Percentiles rank a stretch among this genome's conserved stretches.
These are phyloP conservation scores for Bettongia penicillata DNA, from an alignment of 2,113 vertebrate species.

Conservation along the genomic window DNA sequence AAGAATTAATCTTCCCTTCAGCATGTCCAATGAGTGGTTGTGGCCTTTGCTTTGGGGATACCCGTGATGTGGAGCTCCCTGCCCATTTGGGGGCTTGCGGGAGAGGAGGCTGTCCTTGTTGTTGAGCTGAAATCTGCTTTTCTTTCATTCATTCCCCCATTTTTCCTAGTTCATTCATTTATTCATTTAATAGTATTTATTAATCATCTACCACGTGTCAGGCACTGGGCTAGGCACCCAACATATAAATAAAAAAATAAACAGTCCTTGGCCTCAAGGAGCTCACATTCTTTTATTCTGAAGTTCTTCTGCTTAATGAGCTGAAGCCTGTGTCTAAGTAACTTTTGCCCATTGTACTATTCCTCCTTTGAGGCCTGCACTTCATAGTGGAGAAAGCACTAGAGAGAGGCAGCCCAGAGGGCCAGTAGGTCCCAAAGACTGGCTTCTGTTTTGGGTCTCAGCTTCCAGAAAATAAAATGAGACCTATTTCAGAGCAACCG, in stretches of 20 bases:
- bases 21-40: rapidly evolving
- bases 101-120: not conserved
- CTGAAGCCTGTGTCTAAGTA: not conserved
- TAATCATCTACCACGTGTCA: not conserved
- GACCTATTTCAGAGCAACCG: not conserved
- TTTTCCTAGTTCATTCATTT: not conserved
- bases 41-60: not conserved
- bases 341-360: not conserved
- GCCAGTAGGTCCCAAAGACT: rapidly evolving
- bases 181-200: not conserved
- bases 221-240: not conserved
- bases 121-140: not conserved
- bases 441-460: not conserved
- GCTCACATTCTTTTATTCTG: not conserved
- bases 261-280: not conserved
- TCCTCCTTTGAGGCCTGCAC: not conserved
- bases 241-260: not conserved
- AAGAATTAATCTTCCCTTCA: not conserved
- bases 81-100: not conserved
- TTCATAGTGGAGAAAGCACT: not conserved
- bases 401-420: not conserved
- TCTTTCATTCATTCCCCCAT: not conserved
- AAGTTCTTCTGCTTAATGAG: not conserved
- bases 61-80: not conserved
- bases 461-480: not conserved